phyloP scores from a whole-genome alignment of 2,888 invertebrate species.

The Drosophila sordidula region DNA sequence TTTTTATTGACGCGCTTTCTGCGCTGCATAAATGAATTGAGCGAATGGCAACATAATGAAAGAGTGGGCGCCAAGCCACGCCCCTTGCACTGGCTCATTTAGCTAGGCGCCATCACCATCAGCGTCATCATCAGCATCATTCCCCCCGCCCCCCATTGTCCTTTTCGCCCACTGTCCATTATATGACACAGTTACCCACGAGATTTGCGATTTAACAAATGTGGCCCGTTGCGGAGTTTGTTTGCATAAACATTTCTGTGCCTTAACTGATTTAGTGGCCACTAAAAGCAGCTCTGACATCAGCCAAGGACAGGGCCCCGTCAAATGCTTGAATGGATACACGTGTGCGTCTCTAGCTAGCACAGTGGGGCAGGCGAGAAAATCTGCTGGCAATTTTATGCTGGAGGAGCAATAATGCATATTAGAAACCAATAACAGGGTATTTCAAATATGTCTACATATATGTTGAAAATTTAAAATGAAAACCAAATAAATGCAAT shows the following conservation, averaged over 20 bases:
- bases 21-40: constrained; percentile 60
- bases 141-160: background rate
- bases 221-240: constrained; percentile 30
- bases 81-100: constrained; percentile 18
- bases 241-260: constrained; percentile 54
- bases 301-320: constrained; percentile 60
- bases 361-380: constrained; percentile 15
- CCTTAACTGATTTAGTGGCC: constrained; percentile 63
- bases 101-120: constrained; percentile 4
- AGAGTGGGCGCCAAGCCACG: constrained; percentile 11
- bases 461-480: too few species aligned
- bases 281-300: constrained; percentile 73
- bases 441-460: too few species aligned
- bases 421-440: too few species aligned
- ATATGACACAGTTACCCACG: constrained; percentile 26
- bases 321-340: constrained; percentile 52
- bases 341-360: constrained; percentile 49
- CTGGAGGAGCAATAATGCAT: too few species aligned
- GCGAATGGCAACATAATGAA: constrained; percentile 27
- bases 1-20: constrained; percentile 62
- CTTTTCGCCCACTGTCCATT: constrained; percentile 14
- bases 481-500: too few species aligned
- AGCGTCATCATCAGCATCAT: constrained; percentile 1
- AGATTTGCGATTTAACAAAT: constrained; percentile 17
- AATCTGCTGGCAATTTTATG: too few species aligned